These are phyloP conservation scores for Hesperia comma DNA, from an alignment of 2,888 invertebrate species.

Conservation along the genomic window DNA sequence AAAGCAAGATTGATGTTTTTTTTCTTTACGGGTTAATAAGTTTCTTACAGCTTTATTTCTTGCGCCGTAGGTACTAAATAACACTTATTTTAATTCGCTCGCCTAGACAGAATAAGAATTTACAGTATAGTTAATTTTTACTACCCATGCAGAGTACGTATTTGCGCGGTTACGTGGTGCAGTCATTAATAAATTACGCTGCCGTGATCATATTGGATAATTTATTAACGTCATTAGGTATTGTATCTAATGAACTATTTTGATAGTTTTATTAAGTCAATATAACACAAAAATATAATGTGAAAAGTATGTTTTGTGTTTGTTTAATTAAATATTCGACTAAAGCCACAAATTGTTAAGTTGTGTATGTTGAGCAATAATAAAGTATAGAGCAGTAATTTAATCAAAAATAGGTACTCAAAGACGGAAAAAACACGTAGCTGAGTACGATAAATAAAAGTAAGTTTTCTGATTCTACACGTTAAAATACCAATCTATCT, in stretches of 20 bases:
- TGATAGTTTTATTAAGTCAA: constrained; percentile 8
- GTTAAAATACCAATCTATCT: no score
- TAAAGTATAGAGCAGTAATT: no score
- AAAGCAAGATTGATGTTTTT: constrained; percentile 15
- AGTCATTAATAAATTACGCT: constrained; percentile 33
- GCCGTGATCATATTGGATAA: constrained; percentile 27
- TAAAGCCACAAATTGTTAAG: no score
- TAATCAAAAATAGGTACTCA: no score
- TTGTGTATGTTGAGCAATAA: no score
- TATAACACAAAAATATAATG: not conserved
- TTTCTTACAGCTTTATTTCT: constrained; percentile 15
- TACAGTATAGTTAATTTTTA: constrained; percentile 12
- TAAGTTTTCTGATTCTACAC: no score
- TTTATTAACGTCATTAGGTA: constrained; percentile 30
- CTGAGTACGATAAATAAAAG: no score
- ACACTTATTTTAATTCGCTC: constrained; percentile 16
- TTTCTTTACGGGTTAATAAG: constrained; percentile 18
- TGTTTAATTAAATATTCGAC: no score
- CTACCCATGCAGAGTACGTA: not conserved
- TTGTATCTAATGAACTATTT: constrained; percentile 25
- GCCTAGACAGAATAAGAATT: constrained; percentile 24
- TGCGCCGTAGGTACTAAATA: constrained; percentile 10
- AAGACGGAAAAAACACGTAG: no score
- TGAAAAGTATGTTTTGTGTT: no score
- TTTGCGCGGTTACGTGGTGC: constrained; percentile 16